Evolutionary conservation across 2,797 vertebrate species (phyloP), one percentile per base, ranked within the genome.

Genomic region (Enteromius mattozi): DNA sequence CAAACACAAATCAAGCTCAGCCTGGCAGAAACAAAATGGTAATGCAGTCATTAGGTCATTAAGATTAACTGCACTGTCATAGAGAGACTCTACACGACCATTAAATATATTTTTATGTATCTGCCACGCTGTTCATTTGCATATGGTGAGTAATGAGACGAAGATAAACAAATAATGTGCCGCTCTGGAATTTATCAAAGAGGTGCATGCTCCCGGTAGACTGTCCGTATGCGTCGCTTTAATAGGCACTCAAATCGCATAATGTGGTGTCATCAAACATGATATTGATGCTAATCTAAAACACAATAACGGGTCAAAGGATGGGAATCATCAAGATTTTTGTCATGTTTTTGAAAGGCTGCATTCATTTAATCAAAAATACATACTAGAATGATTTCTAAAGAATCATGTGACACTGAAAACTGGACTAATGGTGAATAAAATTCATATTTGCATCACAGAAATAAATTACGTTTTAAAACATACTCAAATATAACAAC

Each of bases 111-210:
- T 78, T 87, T 81, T 82, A 84, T 87, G 84, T 71, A 80, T 84
- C 75, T 78, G 80, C 82, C 42, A 19, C 24, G 16, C 70, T 77
- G 40, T 47, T 85, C 47, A 87, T 87, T 85, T 87, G 74, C 85
- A 89, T 87, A 89, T 27, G 2, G 66, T 86, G 86, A 87, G 86
- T 89, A 86, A 89, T 89, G 86, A 87, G 75, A 83, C 37, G 56
- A 49, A 56, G 80, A 89, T 82, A 87, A 86, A 86, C 84, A 87
- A 87, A 86, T 86, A 87, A 88, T 37, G 61, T 70, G 47, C 24
- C 12, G 40, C 70, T 70, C 84, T 27, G 77, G 75, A 80, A 84
- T 86, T 84, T 21, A 86, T 87, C 84, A 87, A 84, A 86, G 76
- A 79, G 83, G 12, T 63, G 56, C 3, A 45, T 0, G 76, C 33